These are phyloP conservation scores for Papilio machaon DNA, from an alignment of 1,140 invertebrate species.

Conservation along the genomic window DNA sequence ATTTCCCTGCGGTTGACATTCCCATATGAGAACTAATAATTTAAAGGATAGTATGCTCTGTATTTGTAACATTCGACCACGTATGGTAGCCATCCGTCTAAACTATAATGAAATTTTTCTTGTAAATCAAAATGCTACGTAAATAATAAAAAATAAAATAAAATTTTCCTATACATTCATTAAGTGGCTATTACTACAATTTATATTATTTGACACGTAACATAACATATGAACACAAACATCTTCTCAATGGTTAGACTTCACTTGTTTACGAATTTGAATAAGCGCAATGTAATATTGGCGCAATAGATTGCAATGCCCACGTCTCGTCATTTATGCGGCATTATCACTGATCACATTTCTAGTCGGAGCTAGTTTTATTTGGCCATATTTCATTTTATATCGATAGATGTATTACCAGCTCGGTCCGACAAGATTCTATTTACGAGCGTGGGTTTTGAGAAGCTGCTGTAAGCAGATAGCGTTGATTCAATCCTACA, in stretches of 20 bases:
- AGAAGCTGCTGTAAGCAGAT: conserved; percentile 58
- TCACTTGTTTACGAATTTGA: conserved; percentile 33
- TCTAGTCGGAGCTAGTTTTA: conserved; percentile 53
- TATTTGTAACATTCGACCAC: background rate
- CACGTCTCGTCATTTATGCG: conserved; percentile 39
- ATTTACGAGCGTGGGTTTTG: conserved; percentile 66
- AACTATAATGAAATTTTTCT: background rate
- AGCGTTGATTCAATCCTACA: conserved; percentile 53
- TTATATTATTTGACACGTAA: background rate
- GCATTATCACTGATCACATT: conserved; percentile 67
- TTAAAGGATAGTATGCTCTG: background rate
- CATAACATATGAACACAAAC: background rate
- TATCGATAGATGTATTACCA: conserved; percentile 69
- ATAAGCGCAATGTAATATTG: conserved; percentile 38
- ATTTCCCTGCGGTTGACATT: conserved; percentile 64
- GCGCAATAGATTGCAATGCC: conserved; percentile 29
- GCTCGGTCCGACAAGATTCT: conserved; percentile 59
- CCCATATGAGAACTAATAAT: conserved; percentile 44
- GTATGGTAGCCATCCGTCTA: background rate
- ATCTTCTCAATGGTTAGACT: background rate
- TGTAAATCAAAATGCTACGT: background rate
- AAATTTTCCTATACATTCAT: background rate
- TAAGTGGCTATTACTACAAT: background rate
- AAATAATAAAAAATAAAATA: background rate
- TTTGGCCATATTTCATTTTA: conserved; percentile 69